Percentiles rank a stretch among this genome's conserved stretches.
Evolutionary conservation across 2,888 invertebrate genomes (phyloP).

Genomic region (Drosophila helvetica): DNA sequence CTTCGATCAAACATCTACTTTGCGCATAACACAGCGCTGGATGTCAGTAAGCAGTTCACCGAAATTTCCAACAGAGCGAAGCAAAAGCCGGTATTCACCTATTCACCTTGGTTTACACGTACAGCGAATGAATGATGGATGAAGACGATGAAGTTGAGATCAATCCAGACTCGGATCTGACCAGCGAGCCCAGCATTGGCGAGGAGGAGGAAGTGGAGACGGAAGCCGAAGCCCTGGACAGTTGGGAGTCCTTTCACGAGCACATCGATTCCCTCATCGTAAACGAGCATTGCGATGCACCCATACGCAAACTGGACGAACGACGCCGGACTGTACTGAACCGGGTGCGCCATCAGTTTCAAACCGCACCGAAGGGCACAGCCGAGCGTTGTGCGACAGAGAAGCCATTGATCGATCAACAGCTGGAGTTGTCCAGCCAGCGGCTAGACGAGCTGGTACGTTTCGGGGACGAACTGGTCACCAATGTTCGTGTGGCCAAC

Average conservation of each 20-base stretch:
- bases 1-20: slow-evolving; percentile 33
- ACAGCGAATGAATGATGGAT: slow-evolving; percentile 41
- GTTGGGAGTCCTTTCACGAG: slow-evolving; percentile 59
- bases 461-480: slow-evolving; percentile 89
- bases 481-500: slow-evolving; percentile 91
- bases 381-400: slow-evolving; percentile 78
- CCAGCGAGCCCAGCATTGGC: slow-evolving; percentile 17
- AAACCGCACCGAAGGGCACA: slow-evolving; percentile 53
- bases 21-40: neutral
- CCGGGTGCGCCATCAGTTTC: slow-evolving; percentile 45
- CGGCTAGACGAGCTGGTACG: slow-evolving; percentile 87
- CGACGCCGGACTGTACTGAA: slow-evolving; percentile 50
- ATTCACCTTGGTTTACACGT: neutral
- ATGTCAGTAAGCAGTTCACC: neutral
- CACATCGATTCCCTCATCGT: slow-evolving; percentile 53
- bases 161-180: slow-evolving; percentile 18
- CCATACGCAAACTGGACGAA: slow-evolving; percentile 48
- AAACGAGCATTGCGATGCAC: slow-evolving; percentile 54
- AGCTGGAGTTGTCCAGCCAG: slow-evolving; percentile 87
- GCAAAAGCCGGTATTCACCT: neutral
- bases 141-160: slow-evolving; percentile 60
- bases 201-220: slow-evolving; percentile 36
- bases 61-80: neutral
- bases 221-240: slow-evolving; percentile 36
- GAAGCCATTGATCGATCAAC: slow-evolving; percentile 87